A percentile compares a stretch with the other conserved stretches of the same genome.
phyloP scores from a whole-genome alignment of 2,888 invertebrate genomes.

The Eucera pruinosa region DNA sequence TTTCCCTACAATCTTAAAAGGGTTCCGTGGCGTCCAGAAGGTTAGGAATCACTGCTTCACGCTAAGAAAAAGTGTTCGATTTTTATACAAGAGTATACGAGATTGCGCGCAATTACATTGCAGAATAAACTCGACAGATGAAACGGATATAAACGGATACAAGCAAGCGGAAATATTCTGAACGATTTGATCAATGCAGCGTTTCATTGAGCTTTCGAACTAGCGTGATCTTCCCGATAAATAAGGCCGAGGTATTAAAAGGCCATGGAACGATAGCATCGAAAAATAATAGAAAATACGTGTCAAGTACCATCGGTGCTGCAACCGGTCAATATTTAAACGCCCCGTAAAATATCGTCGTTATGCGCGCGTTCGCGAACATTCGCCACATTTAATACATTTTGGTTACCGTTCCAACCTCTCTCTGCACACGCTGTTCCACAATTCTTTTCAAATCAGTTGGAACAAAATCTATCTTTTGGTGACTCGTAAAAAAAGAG shows the following conservation, averaged over 20 bases:
- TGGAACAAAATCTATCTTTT: slow-evolving; percentile 45
- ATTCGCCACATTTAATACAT: slow-evolving; percentile 38
- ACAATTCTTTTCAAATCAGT: slow-evolving; percentile 18
- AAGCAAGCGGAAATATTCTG: slow-evolving; percentile 10
- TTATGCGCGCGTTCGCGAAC: not conserved
- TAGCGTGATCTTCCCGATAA: slow-evolving; percentile 4
- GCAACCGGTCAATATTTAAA: slow-evolving; percentile 23
- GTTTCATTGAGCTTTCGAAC: slow-evolving; percentile 1
- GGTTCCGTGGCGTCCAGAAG: too few species aligned
- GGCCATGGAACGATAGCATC: not conserved
- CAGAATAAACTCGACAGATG: slow-evolving; percentile 8
- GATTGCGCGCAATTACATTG: not conserved
- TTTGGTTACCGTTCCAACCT: slow-evolving; percentile 23
- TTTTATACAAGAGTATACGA: too few species aligned
- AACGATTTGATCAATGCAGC: not conserved
- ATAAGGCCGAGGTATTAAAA: slow-evolving; percentile 17
- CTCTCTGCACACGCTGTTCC: not conserved
- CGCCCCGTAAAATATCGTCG: not conserved
- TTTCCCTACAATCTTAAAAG: too few species aligned
- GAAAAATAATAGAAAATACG: slow-evolving; percentile 20
- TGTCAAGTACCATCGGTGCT: not conserved
- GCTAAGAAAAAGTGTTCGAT: too few species aligned
- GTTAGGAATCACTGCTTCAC: too few species aligned
- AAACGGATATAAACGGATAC: not conserved
- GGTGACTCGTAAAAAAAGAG: too few species aligned